Evolutionary conservation across 35 echinoderm and acorn worm species (phyloP), one percentile per base, ranked within the genome.

Genomic region (Acanthaster planci): DNA sequence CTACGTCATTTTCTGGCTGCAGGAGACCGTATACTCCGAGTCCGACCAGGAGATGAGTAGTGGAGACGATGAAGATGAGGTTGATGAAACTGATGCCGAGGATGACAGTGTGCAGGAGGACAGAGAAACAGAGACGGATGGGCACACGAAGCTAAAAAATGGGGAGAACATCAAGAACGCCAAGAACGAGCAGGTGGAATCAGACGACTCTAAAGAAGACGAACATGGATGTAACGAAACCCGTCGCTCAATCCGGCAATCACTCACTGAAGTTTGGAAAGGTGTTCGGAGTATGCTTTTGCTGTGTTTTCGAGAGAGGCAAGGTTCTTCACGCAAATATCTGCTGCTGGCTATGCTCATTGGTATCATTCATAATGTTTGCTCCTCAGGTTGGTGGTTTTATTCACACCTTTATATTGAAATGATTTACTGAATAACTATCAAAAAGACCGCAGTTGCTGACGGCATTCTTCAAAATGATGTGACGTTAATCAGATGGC

Each of bases 331-430:
- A 72, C 64, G 64, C 26, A 72, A 72, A 35, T 34, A 72, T 9
- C 64, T 72, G 14, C 23, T 72, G 7, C 26, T 72, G 23, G 64
- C 34, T 15, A 7, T 10, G 64, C 64, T 72, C 64, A 72, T 72
- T 15, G 64, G 64, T 23, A 72, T 72, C 34, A 72, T 72, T 8
- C 64, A 72, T 72, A 72, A 72, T 9, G 30, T 72, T 72, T 26
- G 64, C 26, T 72, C 64, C 23, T 7, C 64, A 72, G 64, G 64
- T 72, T 31, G 23, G 64, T 72, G 42, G 4, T n/a, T n/a, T n/a
- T 47, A 12, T 12, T 4, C 42, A 4, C 42, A 47, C 42, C 12
- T 12, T 47, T 47, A 4, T 47, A 6, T 47, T 47, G n/a, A n/a
- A n/a, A n/a, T n/a, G n/a, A n/a, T n/a, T n/a, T n/a, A n/a, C n/a